Evolutionary conservation across 2,888 invertebrate species (phyloP).

Genomic region (Chrysolina haemoptera): DNA sequence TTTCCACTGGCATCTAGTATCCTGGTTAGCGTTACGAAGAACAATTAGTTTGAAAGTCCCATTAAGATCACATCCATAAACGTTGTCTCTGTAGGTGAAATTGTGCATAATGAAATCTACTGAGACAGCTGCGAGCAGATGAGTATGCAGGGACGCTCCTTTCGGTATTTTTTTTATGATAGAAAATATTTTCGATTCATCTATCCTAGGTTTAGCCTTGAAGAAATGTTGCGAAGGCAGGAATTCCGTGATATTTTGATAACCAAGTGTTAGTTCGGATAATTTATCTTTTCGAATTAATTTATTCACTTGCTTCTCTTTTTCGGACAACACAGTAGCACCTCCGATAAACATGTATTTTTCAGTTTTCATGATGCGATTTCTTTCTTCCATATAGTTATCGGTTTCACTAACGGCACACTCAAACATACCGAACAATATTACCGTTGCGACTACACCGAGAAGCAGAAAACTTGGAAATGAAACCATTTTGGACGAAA

Average conservation of each 20-base stretch:
- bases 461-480: neutral
- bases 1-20: slow-evolving; percentile 68
- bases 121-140: slow-evolving; percentile 77
- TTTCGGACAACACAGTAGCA: slow-evolving; percentile 51
- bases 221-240: slow-evolving; percentile 80
- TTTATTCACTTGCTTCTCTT: slow-evolving; percentile 60
- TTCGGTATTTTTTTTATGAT: slow-evolving; percentile 82
- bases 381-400: slow-evolving; percentile 35
- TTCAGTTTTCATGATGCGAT: slow-evolving; percentile 36
- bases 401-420: slow-evolving; percentile 59
- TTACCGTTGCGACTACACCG: neutral
- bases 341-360: slow-evolving; percentile 50
- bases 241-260: slow-evolving; percentile 67
- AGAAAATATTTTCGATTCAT: slow-evolving; percentile 77
- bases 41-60: slow-evolving; percentile 65
- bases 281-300: slow-evolving; percentile 59
- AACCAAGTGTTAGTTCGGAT: slow-evolving; percentile 59
- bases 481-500: neutral
- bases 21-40: slow-evolving; percentile 59
- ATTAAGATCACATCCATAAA: slow-evolving; percentile 71
- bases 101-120: slow-evolving; percentile 75
- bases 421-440: neutral
- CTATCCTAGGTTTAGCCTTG: slow-evolving; percentile 73
- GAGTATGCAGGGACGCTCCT: slow-evolving; percentile 81
- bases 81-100: slow-evolving; percentile 75